Base-by-base conservation (phyloP, 2,888 invertebrate genomes). In the Rotaria socialis region DNA sequence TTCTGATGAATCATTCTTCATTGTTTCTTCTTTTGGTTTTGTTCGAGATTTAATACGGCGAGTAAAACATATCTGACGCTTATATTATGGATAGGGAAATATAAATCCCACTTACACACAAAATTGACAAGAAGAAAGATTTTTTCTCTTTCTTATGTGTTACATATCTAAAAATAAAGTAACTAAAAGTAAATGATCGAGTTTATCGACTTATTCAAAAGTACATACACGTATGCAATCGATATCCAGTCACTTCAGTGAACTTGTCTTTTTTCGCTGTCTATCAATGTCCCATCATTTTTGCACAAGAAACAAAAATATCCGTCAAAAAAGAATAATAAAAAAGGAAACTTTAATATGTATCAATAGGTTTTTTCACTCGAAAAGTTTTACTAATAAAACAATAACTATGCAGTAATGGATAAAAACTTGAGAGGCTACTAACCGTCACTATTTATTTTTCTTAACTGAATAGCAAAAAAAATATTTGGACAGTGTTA, bases 41-140 rank as follows among this genome's bases (percentile, higher is more conserved):
- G 7, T 35, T 67, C 19, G 67, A 67, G 27, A 67, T 67, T 35
- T 27, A 67, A 6, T 67, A 41, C 6, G 35, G 35, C 19, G 67
- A 67, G 35, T 67, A 67, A 67, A 41, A 35, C 67, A 67, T 67
- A 67, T 67, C 67, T 67, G 67, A 67, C 67, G 67, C 11, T 19
- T 16, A 2, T 67, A 35, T 27, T 27, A 67, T 67, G 67, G 67
- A 67, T 35, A 67, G 35, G 67, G 67, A 67, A 35, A 35, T 35
- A 16, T 16, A 67, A 67, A 35, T 35, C 35, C 35, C 67, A 10
- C 1, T 35, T 35, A 27, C 0, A 67, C 67, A 27, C 35, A 67
- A 67, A 67, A 56, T 24, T 56, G 8, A 56, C 56, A 56, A 67
- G 27, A 27, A 67, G 35, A 35, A 67, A 35, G 19, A 67, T 2